A percentile compares a stretch with the other conserved stretches of the same genome.
These are phyloP conservation scores for Ostrea denselamellosa DNA, from an alignment of 1,140 invertebrate genomes.

Conservation along the genomic window DNA sequence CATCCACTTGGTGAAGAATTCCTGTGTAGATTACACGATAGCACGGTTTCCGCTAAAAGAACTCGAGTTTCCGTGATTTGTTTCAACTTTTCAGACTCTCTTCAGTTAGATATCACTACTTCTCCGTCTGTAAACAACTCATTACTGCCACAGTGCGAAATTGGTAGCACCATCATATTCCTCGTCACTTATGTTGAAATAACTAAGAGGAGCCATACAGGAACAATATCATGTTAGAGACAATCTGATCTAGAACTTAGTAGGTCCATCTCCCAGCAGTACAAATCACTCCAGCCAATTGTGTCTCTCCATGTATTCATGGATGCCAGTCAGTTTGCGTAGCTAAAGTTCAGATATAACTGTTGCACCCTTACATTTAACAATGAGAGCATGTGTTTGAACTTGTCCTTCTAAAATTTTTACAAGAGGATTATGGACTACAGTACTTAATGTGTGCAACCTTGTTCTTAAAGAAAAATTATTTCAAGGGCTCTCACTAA, in stretches of 20 bases:
- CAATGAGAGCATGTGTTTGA: too few species aligned
- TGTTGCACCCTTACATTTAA: too few species aligned
- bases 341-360: neutral
- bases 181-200: neutral
- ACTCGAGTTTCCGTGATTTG: neutral
- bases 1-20: conserved; percentile 16
- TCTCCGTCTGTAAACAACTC: neutral
- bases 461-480: too few species aligned
- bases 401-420: too few species aligned
- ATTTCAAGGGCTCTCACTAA: too few species aligned
- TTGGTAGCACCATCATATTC: conserved; percentile 11
- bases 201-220: neutral
- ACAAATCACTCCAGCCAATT: neutral
- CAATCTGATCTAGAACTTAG: neutral
- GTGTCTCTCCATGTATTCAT: neutral
- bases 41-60: conserved; percentile 31
- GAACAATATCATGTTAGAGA: neutral
- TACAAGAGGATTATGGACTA: too few species aligned
- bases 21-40: conserved; percentile 21
- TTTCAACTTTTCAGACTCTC: neutral
- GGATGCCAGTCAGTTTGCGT: neutral
- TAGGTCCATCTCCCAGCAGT: neutral
- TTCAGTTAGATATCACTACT: neutral
- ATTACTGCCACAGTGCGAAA: neutral
- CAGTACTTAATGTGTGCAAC: too few species aligned